Evolutionary conservation across 1,140 invertebrate genomes (phyloP), one percentile per base, ranked within the genome.

Genomic region (Ooceraea biroi): DNA sequence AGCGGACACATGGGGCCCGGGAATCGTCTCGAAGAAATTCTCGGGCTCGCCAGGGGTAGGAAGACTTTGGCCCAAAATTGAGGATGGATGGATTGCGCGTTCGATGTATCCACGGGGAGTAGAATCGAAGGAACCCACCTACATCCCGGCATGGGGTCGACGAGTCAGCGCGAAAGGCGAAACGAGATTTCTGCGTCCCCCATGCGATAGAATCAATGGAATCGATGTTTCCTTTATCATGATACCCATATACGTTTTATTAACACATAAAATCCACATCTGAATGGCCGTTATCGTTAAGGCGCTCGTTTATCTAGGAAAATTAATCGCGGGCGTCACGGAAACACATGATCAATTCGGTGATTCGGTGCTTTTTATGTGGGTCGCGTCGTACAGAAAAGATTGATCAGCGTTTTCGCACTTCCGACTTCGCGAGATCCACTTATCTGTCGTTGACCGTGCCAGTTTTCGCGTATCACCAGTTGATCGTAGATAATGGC

Each of bases 121-220:
- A 46, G 60, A 25, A 63, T 22, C 55, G 61, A 83, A 57, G 50
- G n/a, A 83, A 14, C 10, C 25, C 25, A 11, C 11, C 25, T 55
- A 12, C 0, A n/a, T n/a, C 46, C 19, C 72, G 41, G 36, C 61
- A 65, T 77, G 60, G 41, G 72, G 60, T 77, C 60, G 36, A 77
- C 41, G 52, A 17, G 22, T 44, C 14, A 63, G 14, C 19, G 22
- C 50, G 58, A 10, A 12, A 41, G 50, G 27, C n/a, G 44, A 63
- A 63, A 65, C 52, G n/a, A 57, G 68, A 60, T 72, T 72, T 72
- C 78, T 63, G 25, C 0, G 36, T 22, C 12, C 52, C 19, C 50
- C 8, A 25, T 22, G 3, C 57, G 3, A 3, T 17, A 25, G 5
- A 19, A 3, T 72, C 19, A n/a, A 12, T 72, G 46, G 25, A 36